A percentile compares a stretch with the other conserved stretches of the same genome.
Evolutionary conservation across 2,113 vertebrate species (phyloP).

Genomic region (Burhinus bistriatus): DNA sequence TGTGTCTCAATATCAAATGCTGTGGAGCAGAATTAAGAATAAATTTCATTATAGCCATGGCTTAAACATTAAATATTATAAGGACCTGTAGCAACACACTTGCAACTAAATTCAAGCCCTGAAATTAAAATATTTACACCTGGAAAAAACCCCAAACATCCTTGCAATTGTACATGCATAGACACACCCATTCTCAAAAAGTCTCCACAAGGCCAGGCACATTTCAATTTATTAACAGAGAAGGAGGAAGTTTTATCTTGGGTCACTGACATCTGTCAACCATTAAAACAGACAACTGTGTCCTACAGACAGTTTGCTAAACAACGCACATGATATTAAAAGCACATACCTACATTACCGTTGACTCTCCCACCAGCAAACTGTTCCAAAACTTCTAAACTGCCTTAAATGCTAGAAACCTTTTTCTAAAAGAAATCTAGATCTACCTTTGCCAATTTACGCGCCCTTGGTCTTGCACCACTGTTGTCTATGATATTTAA

Average conservation of each 20-base stretch:
- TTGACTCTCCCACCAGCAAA: not conserved
- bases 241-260: not conserved
- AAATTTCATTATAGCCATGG: not conserved
- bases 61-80: not conserved
- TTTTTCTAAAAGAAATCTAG: not conserved
- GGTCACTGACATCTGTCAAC: not conserved
- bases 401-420: not conserved
- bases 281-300: not conserved
- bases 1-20: not conserved
- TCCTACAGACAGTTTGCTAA: not conserved
- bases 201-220: not conserved
- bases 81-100: not conserved
- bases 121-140: not conserved
- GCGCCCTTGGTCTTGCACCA: not conserved
- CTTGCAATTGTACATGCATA: not conserved
- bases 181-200: not conserved
- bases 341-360: not conserved
- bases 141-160: not conserved
- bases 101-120: not conserved
- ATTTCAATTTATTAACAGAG: not conserved
- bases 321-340: fast-evolving
- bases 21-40: not conserved
- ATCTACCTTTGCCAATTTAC: not conserved
- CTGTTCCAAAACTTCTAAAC: not conserved
- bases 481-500: too few species aligned